Percentiles rank a stretch among this genome's conserved stretches.
These are phyloP conservation scores for Sardinella longiceps DNA, from an alignment of 2,797 vertebrate species.

Conservation along the genomic window DNA sequence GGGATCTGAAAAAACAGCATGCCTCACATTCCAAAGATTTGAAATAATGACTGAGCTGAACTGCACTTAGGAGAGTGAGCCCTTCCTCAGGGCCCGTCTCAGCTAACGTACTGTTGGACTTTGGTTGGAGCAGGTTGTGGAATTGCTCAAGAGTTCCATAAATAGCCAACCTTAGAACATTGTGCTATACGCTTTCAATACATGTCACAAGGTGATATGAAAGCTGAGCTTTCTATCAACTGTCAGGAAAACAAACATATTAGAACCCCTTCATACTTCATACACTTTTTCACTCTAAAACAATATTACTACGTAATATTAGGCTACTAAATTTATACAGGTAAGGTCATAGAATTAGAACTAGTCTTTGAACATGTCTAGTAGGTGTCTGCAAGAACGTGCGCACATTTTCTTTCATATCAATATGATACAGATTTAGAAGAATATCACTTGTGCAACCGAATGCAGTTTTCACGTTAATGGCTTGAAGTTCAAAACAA, in stretches of 20 bases:
- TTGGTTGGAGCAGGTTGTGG: neutral
- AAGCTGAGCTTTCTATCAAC: neutral
- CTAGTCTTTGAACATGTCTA: too few species aligned
- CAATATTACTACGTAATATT: too few species aligned
- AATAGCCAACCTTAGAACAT: neutral
- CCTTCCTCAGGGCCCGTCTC: conserved; percentile 27
- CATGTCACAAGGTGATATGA: neutral
- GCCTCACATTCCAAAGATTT: conserved; percentile 65
- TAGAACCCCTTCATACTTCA: too few species aligned
- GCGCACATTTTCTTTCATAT: too few species aligned
- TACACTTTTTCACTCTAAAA: too few species aligned
- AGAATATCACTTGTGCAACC: neutral
- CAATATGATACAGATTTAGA: neutral
- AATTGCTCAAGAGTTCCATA: conserved; percentile 21
- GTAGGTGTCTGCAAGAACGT: neutral
- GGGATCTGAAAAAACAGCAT: conserved; percentile 57
- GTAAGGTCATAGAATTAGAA: too few species aligned
- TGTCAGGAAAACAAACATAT: neutral
- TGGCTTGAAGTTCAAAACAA: neutral
- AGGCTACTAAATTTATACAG: too few species aligned
- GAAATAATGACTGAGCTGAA: conserved; percentile 54
- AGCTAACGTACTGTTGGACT: conserved; percentile 24
- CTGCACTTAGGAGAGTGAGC: neutral
- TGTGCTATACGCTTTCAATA: neutral
- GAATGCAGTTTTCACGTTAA: neutral